Base-by-base conservation (phyloP, 2,113 vertebrate genomes). In the Callorhinus ursinus region DNA sequence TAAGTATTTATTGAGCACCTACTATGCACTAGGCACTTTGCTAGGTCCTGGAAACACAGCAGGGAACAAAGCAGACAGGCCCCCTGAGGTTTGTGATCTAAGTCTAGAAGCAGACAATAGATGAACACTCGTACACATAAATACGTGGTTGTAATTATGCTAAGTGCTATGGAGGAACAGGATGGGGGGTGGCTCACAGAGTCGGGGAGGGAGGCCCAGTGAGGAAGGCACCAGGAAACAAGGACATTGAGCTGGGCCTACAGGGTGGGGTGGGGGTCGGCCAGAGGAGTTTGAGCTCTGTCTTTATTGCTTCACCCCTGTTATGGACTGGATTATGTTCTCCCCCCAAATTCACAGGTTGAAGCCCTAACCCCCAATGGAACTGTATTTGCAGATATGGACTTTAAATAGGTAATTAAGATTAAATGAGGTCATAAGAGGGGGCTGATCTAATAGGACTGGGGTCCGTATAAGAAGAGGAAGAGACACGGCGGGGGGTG, bases 121-220 rank as follows among this genome's bases (percentile, higher is more conserved):
- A 67, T 3, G 69, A 49, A 63, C 49, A 14, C 61, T 53, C 8
- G 2, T 4, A 24, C n/a, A 31, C 33, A 10, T 33, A 28, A 79
- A 67, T 4, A 14, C 5, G 2, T 21, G 74, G 3, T 55, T 72
- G 16, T 26, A 51, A 39, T 63, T 19, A 21, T 33, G n/a, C 53
- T 76, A 24, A 26, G 51, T 42, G 28, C 33, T 36, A 0, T 31
- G 51, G 46, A 46, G 76, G 21, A n/a, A 28, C 69, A 71, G 24
- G 59, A 0, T 13, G 4, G 14, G 14, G 18, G 4, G 13, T 28
- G 22, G 3, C n/a, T 59, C 24, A 8, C 3, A 4, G 83, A 69
- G 72, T 13, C 0, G 8, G 4, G 46, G 55, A 74, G 46, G 77
- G 5, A 42, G 33, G 24, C 57, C 55, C 2, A 46, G 46, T 14